These are phyloP conservation scores for Potamarius usumacintae DNA, from an alignment of 2,113 vertebrate genomes.

Conservation along the genomic window DNA sequence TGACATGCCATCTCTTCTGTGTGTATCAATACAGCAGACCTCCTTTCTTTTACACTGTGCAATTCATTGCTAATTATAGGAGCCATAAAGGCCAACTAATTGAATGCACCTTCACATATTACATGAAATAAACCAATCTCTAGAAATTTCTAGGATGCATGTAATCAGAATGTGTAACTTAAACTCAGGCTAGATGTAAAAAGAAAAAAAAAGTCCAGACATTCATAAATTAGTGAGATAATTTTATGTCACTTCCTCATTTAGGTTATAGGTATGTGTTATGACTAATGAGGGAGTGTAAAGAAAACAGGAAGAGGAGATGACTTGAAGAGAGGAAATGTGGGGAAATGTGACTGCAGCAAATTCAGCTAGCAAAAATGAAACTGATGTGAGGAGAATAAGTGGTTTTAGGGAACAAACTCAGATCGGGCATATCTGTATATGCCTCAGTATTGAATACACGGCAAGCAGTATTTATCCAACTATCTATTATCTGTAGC, in stretches of 20 bases:
- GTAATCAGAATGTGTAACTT: not conserved
- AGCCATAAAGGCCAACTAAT: not conserved
- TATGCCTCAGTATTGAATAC: too few species aligned
- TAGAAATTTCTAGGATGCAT: not conserved
- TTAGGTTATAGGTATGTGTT: not conserved
- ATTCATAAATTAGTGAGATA: not conserved
- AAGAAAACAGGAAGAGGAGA: too few species aligned
- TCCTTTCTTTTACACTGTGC: slow-evolving; percentile 2
- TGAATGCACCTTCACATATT: not conserved
- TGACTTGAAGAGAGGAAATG: not conserved
- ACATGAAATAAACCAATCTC: not conserved
- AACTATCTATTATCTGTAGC: too few species aligned
- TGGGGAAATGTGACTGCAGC: not conserved
- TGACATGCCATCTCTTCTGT: slow-evolving; percentile 48
- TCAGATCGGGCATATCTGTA: too few species aligned
- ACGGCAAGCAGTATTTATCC: too few species aligned
- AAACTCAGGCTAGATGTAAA: not conserved
- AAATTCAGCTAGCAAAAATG: not conserved
- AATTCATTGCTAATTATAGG: slow-evolving; percentile 7
- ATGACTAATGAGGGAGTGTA: not conserved
- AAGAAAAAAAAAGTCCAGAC: not conserved
- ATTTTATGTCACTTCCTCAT: not conserved
- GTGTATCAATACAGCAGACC: slow-evolving; percentile 16
- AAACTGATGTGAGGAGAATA: not conserved
- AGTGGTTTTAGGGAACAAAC: not conserved